Base-by-base conservation (phyloP, 1,140 invertebrate species). In the Augochlora pura region DNA sequence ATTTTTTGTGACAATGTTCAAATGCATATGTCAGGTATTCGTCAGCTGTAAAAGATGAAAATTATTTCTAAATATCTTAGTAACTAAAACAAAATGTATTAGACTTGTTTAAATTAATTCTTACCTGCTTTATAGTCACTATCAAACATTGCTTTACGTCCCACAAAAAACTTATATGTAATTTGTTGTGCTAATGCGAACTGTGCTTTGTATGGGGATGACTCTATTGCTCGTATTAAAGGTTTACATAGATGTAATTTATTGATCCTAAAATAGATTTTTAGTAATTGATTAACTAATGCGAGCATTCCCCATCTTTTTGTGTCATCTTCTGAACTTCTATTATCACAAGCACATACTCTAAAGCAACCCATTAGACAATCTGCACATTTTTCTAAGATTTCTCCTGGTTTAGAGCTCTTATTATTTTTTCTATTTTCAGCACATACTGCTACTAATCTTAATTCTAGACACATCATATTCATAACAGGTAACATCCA, bases 231-330 rank as follows among this genome's bases (percentile, higher is more conserved):
- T 87, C 99, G 94, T 82, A 99, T 99, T 18, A 99, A 93, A 0
- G 99, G 98, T 93, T 98, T 99, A 91, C 98, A 99, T 46, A 99
- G 93, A 94, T 99, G 98, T 6, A 99, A 91, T 92, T 99, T 99
- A 90, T 99, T 99, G 54, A 99, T 99, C 83, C 96, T 95, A 90
- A 99, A 99, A 92, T 99, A 99, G 6, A 99, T 97, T 94, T 99
- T 99, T 75, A 99, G 97, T 16, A 99, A 94, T 91, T 99, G 98
- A 93, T 99, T 99, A 0, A 99, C 98, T 59, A 99, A 93, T 86
- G 96, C 96, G 85, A 99, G 93, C 98, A 99, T 99, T 80, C 98
- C 98, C 94, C 98, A 96, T 89, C 98, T 95, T 93, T 99, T 99
- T 0, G 98, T 98, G 67, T 98, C 96, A 81, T 97, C 95, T 84